phyloP scores from a whole-genome alignment of 2,797 vertebrate species.

The Coracias cyanogaster region DNA sequence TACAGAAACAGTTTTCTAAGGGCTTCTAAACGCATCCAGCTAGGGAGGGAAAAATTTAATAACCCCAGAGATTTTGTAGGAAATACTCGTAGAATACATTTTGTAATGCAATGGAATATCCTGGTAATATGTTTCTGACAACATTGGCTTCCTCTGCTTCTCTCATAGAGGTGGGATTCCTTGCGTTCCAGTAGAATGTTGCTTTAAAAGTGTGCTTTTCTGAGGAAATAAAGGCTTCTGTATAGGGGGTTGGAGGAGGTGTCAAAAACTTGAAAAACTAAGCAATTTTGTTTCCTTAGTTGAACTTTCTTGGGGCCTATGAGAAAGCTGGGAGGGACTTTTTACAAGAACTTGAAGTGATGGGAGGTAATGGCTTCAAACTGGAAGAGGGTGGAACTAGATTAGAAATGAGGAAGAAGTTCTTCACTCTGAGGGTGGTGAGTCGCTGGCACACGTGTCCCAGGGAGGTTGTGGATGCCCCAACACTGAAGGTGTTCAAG shows the following conservation, averaged over 20 bases:
- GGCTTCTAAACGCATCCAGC: neutral
- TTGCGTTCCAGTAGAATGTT: neutral
- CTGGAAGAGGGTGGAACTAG: too few relatives aligned
- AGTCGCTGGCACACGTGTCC: too few relatives aligned
- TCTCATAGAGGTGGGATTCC: neutral
- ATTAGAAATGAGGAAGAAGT: too few relatives aligned
- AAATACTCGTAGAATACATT: neutral
- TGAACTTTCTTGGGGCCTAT: too few relatives aligned
- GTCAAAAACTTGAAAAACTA: neutral
- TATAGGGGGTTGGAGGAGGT: neutral
- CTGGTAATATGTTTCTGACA: neutral
- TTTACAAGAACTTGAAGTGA: too few relatives aligned
- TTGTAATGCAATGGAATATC: neutral
- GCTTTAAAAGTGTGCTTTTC: neutral
- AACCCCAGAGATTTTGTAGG: neutral
- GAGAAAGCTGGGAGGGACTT: too few relatives aligned
- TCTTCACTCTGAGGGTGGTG: too few relatives aligned
- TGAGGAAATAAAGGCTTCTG: neutral
- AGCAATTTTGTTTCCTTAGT: neutral
- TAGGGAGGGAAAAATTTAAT: neutral
- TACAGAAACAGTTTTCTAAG: neutral
- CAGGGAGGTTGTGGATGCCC: too few relatives aligned
- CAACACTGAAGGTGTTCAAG: too few relatives aligned
- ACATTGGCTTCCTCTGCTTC: neutral
- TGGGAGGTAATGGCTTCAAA: too few relatives aligned